Base-by-base conservation (phyloP, 1,140 invertebrate genomes). In the Nomia melanderi region DNA sequence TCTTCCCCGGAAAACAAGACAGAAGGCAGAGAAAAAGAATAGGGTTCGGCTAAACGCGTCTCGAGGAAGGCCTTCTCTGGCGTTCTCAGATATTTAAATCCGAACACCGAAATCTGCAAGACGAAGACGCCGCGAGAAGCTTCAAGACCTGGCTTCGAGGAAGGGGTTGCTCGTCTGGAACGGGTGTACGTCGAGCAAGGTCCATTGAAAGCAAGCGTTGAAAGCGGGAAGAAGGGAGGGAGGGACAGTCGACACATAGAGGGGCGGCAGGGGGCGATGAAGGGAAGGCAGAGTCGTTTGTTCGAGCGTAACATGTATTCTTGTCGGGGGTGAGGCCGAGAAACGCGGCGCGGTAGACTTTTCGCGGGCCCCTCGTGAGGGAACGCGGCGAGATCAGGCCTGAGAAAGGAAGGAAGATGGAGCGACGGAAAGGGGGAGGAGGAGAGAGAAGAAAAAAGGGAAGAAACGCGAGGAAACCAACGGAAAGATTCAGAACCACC, bases 291-390 rank as follows among this genome's bases (percentile, higher is more conserved):
- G 69, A 77, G 67, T 62, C 71, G 87, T 82, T 88, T 87, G 83
- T 88, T 88, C 85, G 75, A 85, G 88, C 87, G 88, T 88, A 82
- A 89, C 85, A 83, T 82, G 86, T 87, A 88, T 85, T 87, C 86
- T 88, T 78, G 86, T 87, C 84, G 80, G 85, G n/a, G 59, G 72
- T 47, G 78, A 85, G 63, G 65, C 64, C 72, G 72, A 84, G 71
- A 81, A 79, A 81, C 82, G 78, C 78, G 59, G 60, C 82, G 78
- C 78, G 59, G 60, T 54, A 84, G 74, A 80, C 73, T 82, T 78
- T 17, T 70, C 67, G 70, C 64, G 56, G 54, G 69, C 66, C 66
- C 77, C 75, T 62, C 39, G 23, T 41, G 59, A 64, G 54, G 69
- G 67, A 73, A 70, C 69, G 77, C 72, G 77, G 14, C 41, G 41